A percentile compares a stretch with the other conserved stretches of the same genome.
Evolutionary conservation across 2,113 vertebrate species (phyloP).

Genomic region (Pogona vitticeps): DNA sequence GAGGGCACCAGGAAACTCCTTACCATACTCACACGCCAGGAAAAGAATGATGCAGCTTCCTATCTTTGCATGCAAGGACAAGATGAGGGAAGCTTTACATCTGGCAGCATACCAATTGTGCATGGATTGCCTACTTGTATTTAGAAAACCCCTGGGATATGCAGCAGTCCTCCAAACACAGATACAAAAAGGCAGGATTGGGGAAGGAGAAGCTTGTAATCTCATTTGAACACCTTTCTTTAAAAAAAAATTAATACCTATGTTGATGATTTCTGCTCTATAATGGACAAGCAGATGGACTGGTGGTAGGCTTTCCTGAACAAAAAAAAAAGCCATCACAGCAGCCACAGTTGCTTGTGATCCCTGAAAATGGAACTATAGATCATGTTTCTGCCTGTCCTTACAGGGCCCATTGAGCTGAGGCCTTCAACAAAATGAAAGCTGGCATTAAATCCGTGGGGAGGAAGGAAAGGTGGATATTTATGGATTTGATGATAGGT

Average conservation of each 20-base stretch:
- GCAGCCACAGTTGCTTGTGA: neutral
- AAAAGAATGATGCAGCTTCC: too few species aligned
- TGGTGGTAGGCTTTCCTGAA: neutral
- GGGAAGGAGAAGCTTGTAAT: neutral
- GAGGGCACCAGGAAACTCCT: too few species aligned
- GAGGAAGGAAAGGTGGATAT: neutral
- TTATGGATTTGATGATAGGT: slow-evolving; percentile 12
- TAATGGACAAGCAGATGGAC: slow-evolving; percentile 6
- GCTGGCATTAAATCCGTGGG: neutral
- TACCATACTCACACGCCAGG: too few species aligned
- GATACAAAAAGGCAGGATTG: neutral
- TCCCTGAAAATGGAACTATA: slow-evolving; percentile 2
- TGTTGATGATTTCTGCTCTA: neutral
- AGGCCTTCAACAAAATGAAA: slow-evolving; percentile 12
- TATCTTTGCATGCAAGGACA: too few species aligned
- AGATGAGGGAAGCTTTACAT: too few species aligned
- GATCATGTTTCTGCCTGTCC: neutral
- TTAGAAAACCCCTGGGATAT: neutral
- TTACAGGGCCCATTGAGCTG: neutral
- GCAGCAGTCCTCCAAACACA: neutral
- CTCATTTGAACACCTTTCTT: neutral
- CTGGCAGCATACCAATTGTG: too few species aligned
- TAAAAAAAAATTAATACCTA: neutral
- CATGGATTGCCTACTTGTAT: too few species aligned
- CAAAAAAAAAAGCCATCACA: slow-evolving; percentile 3